Evolutionary conservation across 2,797 vertebrate species (phyloP).

Genomic region (Arctocebus calabarensis): DNA sequence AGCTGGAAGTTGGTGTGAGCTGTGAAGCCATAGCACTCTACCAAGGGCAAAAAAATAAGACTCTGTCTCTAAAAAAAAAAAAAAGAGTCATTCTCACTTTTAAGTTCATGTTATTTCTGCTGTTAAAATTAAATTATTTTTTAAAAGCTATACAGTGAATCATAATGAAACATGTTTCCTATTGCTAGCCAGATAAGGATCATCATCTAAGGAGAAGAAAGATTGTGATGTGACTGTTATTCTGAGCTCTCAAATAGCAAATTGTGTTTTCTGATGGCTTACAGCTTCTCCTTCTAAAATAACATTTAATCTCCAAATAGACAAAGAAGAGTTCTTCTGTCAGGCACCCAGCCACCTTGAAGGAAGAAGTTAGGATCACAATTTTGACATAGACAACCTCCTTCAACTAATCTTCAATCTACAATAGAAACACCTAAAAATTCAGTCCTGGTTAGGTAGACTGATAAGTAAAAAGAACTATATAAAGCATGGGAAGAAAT

Average conservation of each 20-base stretch:
- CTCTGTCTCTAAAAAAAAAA: no score
- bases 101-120: conserved; percentile 53
- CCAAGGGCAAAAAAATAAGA: no score
- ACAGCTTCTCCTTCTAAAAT: conserved; percentile 29
- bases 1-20: no score
- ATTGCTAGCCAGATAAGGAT: conserved; percentile 17
- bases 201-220: conserved; percentile 50
- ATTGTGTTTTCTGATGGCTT: conserved; percentile 47
- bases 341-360: neutral
- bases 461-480: neutral
- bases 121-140: conserved; percentile 60
- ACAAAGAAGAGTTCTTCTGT: neutral
- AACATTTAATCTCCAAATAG: conserved; percentile 12
- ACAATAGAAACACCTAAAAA: neutral
- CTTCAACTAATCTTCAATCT: conserved; percentile 13
- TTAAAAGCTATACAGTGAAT: conserved; percentile 44
- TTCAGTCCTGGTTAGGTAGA: neutral
- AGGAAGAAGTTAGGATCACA: neutral
- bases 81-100: conserved; percentile 43
- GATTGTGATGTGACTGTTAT: conserved; percentile 24
- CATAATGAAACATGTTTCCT: conserved; percentile 51
- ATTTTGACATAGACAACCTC: conserved; percentile 17
- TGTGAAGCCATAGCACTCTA: no score
- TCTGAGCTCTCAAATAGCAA: conserved; percentile 55
- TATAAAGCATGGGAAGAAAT: neutral